Conservation (phyloP, 2,888 invertebrate genomes). For the Hipparchia sbordonii region DNA sequence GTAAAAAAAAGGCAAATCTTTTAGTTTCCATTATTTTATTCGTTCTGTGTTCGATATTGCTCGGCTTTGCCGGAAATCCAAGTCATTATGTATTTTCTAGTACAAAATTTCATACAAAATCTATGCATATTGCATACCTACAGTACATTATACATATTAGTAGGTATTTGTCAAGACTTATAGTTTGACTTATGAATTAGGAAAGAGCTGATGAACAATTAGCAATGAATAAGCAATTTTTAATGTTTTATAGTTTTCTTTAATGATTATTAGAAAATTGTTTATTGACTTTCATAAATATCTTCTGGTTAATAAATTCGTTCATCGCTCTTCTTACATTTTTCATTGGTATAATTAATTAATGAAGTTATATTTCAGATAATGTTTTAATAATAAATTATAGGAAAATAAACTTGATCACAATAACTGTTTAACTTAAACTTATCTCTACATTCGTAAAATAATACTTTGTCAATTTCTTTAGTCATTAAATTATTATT, state of each 20-base stretch:
- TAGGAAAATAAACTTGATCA: slow-evolving; percentile 10
- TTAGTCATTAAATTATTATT: not conserved
- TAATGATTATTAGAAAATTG: no score
- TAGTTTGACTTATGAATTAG: no score
- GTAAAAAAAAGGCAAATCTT: not conserved
- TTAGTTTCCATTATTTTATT: not conserved
- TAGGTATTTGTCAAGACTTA: no score
- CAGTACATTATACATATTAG: not conserved
- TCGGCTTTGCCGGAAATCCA: not conserved
- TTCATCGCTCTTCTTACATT: not conserved
- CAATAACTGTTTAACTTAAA: slow-evolving; percentile 18
- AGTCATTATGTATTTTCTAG: not conserved
- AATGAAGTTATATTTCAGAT: not conserved
- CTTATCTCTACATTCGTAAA: slow-evolving; percentile 29
- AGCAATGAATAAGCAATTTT: no score
- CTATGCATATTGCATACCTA: not conserved
- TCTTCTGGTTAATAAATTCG: not conserved
- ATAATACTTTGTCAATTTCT: slow-evolving; percentile 35
- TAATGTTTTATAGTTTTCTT: no score
- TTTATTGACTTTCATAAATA: not conserved
- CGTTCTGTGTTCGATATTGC: not conserved
- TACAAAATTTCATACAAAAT: slow-evolving; percentile 16
- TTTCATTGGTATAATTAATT: not conserved
- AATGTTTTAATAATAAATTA: no score
- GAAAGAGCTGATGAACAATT: no score